phyloP scores from a whole-genome alignment of 2,888 invertebrate species.

The Congeria kusceri region DNA sequence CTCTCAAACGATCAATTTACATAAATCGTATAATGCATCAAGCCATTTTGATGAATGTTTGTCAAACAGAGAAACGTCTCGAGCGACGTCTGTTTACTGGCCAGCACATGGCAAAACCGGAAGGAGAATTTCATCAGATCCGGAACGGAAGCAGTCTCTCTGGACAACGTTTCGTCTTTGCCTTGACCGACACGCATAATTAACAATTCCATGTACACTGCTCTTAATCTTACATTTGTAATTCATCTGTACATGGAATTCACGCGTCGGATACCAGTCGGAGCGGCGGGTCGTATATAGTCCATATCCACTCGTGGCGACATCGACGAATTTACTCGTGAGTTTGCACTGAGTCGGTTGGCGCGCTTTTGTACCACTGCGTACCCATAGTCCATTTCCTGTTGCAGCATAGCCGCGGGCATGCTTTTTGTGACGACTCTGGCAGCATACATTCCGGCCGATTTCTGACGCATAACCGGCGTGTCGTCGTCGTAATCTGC shows the following conservation, averaged over 20 bases:
- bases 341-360: constrained; percentile 38
- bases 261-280: constrained; percentile 60
- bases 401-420: constrained; percentile 42
- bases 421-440: constrained; percentile 50
- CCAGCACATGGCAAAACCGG: no score
- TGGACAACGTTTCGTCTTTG: no score
- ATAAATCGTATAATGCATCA: no score
- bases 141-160: no score
- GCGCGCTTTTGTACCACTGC: constrained; percentile 50
- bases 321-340: constrained; percentile 41
- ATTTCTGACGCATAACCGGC: constrained; percentile 56
- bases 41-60: no score
- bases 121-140: no score
- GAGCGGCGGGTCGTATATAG: constrained; percentile 40
- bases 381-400: constrained; percentile 55
- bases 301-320: constrained; percentile 58
- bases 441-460: constrained; percentile 30
- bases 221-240: no score
- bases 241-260: constrained; percentile 73
- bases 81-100: no score
- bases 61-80: no score
- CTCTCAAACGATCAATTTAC: no score
- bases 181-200: no score
- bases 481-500: constrained; percentile 69
- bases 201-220: no score